Evolutionary conservation across 2,113 vertebrate genomes (phyloP), one percentile per base, ranked within the genome.

Genomic region (Nansenia antarctica): DNA sequence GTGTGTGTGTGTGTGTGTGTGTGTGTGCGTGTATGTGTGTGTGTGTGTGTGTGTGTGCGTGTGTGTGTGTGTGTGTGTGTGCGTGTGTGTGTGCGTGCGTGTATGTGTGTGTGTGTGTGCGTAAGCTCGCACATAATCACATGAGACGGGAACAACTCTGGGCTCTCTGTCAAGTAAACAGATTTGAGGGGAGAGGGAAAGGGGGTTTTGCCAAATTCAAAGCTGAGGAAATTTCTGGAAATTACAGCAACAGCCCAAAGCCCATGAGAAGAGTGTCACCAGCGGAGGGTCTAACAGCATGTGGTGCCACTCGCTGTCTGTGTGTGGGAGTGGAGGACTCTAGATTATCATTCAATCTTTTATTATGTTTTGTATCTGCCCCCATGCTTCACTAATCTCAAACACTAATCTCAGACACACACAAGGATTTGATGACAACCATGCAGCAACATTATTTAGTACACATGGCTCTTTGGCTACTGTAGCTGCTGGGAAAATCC

Each of bases 171-270:
- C 73, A 84, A 73, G 57, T 35, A 49, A 62, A 74, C 82, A 81
- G 73, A 76, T 77, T 78, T 73, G 24, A 67, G 18, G 14, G n/a
- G 61, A 77, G 52, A 20, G 24, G n/a, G 67, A 70, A n/a, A n/a
- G n/a, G n/a, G n/a, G n/a, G n/a, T n/a, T n/a, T n/a, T n/a, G 79
- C 77, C 83, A 85, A 84, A 78, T 1, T 26, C 60, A 58, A 60
- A 70, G 42, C 37, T 35, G 47, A 70, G 54, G 30, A 76, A 81
- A 53, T 47, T 18, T 29, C 15, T 65, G 24, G 65, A 85, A 85
- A 73, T 62, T 14, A 80, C 70, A 70, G 54, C 27, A 69, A 69
- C 45, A 57, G 27, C 18, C 62, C 37, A 47, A 72, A 45, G 47
- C 59, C 72, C 27, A 72, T 54, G 26, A 67, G 66, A 62, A 49